A percentile compares a stretch with the other conserved stretches of the same genome.
These are phyloP conservation scores for Aleiodes testaceus DNA, from an alignment of 2,888 invertebrate species.

Conservation along the genomic window DNA sequence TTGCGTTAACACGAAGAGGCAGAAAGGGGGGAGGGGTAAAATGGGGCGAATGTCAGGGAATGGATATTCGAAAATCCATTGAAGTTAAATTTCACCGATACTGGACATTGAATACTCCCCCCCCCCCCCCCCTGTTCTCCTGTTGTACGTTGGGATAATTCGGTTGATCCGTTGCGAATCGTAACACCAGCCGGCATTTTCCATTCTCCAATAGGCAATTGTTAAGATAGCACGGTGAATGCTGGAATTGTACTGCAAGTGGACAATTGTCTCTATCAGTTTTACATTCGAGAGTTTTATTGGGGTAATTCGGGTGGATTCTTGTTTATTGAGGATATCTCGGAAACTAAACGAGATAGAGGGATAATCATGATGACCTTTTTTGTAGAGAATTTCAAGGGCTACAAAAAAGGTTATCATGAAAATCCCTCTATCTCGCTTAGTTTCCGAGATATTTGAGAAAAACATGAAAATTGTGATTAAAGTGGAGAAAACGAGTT, in stretches of 20 bases:
- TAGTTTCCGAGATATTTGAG: too few species aligned
- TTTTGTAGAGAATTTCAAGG: too few species aligned
- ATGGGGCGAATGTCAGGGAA: slow-evolving; percentile 39
- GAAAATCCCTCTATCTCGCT: too few species aligned
- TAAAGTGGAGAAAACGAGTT: too few species aligned
- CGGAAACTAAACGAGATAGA: background rate
- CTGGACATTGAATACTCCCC: slow-evolving; percentile 47
- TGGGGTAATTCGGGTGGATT: too few species aligned
- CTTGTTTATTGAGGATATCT: too few species aligned
- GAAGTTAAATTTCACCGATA: slow-evolving; percentile 67
- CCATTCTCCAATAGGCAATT: slow-evolving; percentile 45
- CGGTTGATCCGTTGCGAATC: slow-evolving; percentile 57
- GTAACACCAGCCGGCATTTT: slow-evolving; percentile 45
- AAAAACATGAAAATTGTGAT: too few species aligned
- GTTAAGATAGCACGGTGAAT: slow-evolving; percentile 46
- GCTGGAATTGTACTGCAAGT: slow-evolving; percentile 30
- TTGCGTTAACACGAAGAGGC: slow-evolving; percentile 41
- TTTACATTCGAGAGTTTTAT: slow-evolving; percentile 11
- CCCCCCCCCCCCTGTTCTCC: slow-evolving; percentile 26
- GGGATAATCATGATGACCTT: too few species aligned
- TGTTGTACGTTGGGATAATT: slow-evolving; percentile 53
- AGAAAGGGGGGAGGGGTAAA: background rate
- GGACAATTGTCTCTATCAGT: slow-evolving; percentile 19
- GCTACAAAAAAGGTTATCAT: too few species aligned
- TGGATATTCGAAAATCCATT: slow-evolving; percentile 52